phyloP scores from a whole-genome alignment of 2,113 vertebrate species.

The Brachirus orientalis region DNA sequence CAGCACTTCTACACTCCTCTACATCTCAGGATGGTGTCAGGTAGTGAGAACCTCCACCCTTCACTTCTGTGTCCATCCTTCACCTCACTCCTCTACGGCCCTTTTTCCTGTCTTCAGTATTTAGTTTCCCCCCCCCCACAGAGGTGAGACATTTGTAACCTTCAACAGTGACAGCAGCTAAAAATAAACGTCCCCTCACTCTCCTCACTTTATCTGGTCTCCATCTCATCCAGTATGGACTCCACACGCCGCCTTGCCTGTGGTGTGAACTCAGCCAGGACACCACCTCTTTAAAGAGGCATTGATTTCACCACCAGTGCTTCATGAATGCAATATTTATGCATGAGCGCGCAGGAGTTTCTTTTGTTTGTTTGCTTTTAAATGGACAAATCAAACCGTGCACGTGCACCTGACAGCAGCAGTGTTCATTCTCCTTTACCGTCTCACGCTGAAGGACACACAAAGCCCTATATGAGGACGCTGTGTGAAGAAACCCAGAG shows the following conservation, averaged over 20 bases:
- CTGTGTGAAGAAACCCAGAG: conserved; percentile 31
- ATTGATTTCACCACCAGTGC: conserved; percentile 62
- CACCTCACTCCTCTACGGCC: conserved; percentile 27
- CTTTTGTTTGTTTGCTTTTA: background rate
- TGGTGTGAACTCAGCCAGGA: conserved; percentile 59
- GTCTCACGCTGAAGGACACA: conserved; percentile 16
- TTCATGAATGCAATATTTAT: conserved; percentile 56
- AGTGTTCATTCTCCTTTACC: conserved; percentile 40
- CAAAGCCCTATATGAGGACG: conserved; percentile 19
- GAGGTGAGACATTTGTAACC: conserved; percentile 67
- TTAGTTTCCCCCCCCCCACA: conserved; percentile 25
- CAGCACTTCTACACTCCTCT: conserved; percentile 29
- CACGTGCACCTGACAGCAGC: conserved; percentile 31
- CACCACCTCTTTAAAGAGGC: conserved; percentile 65
- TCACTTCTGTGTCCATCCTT: conserved; percentile 21
- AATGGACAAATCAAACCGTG: conserved; percentile 42
- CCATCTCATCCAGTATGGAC: conserved; percentile 71
- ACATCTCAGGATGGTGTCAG: conserved; percentile 33
- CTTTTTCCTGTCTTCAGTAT: conserved; percentile 25
- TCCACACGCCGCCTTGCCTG: conserved; percentile 41
- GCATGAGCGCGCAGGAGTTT: conserved; percentile 47
- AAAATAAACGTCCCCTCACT: conserved; percentile 62
- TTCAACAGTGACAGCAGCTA: conserved; percentile 69
- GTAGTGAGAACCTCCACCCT: conserved; percentile 9
- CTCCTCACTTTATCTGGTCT: conserved; percentile 56